Base-by-base conservation (phyloP, 2,888 invertebrate genomes). In the Phragmatobia fuliginosa region DNA sequence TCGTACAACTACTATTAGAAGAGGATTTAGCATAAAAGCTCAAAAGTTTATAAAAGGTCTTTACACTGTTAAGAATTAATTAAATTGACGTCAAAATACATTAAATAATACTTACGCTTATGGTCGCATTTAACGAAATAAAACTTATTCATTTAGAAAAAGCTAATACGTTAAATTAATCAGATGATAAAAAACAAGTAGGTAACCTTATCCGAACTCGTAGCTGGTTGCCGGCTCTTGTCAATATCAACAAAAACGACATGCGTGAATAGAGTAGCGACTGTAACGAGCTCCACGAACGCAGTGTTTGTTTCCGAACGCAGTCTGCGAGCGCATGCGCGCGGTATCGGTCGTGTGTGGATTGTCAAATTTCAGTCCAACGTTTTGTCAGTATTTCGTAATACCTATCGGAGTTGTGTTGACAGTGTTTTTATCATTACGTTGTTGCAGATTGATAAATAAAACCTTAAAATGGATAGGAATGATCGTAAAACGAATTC, bases 311-410 rank as follows among this genome's bases (percentile, higher is more conserved):
- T 86, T 85, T 83, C 82, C 85, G 84, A 68, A 64, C 68, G 74
- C 90, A 94, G 94, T 94, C 86, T 75, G 79, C 90, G 92, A 92
- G 94, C 94, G 94, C 94, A 94, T 92, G 94, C 94, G 94, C 90
- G 87, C 59, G 67, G 75, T 64, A 85, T 67, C 84, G 87, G 91
- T 92, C 90, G 94, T 92, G 83, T 85, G 32, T 2, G 32, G 45
- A 41, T 71, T 81, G 79, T 83, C 69, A 72, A 71, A 79, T 80
- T 83, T 77, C 73, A 73, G 65, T 76, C 74, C 58, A 58, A 67
- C 74, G 70, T 76, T 82, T 86, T 89, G 87, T 87, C 87, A 84
- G 83, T 85, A 81, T 92, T 91, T 94, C 91, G 91, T 90, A 88
- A 90, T 84, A 56, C 28, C 56, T 28, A 81, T 84, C 85, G 83